Evolutionary conservation across 1,140 invertebrate genomes (phyloP).

Genomic region (Drosophila albomicans): DNA sequence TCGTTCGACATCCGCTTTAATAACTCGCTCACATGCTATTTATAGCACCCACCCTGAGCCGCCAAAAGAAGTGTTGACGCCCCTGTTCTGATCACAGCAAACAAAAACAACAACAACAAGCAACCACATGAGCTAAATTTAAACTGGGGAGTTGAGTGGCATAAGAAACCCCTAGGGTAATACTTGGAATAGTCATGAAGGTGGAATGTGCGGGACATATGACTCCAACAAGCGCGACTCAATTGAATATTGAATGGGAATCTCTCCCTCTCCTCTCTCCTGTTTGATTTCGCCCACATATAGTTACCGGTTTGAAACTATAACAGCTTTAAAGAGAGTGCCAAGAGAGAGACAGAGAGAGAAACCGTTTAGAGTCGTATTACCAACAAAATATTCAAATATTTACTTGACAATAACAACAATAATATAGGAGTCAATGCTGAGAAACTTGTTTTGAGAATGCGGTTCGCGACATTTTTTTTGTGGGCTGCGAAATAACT

Average conservation of each 20-base stretch:
- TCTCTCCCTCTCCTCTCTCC: neutral
- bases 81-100: conserved; percentile 18
- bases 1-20: conserved; percentile 56
- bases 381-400: conserved; percentile 54
- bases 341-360: conserved; percentile 2
- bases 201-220: conserved; percentile 42
- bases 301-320: conserved; percentile 57
- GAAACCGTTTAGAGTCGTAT: conserved; percentile 37
- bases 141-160: conserved; percentile 25
- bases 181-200: conserved; percentile 9
- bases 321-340: conserved; percentile 7
- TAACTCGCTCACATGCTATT: conserved; percentile 55
- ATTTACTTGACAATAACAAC: conserved; percentile 58
- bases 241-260: conserved; percentile 15
- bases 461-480: conserved; percentile 66
- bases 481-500: conserved; percentile 65
- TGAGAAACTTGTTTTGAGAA: conserved; percentile 67
- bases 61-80: conserved; percentile 12
- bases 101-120: conserved; percentile 15
- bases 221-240: conserved; percentile 6
- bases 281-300: conserved; percentile 17
- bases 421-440: conserved; percentile 36
- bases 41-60: conserved; percentile 53
- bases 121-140: conserved; percentile 43
- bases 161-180: conserved; percentile 16